Conservation (phyloP, 2,113 vertebrate genomes). For the Gadus macrocephalus region DNA sequence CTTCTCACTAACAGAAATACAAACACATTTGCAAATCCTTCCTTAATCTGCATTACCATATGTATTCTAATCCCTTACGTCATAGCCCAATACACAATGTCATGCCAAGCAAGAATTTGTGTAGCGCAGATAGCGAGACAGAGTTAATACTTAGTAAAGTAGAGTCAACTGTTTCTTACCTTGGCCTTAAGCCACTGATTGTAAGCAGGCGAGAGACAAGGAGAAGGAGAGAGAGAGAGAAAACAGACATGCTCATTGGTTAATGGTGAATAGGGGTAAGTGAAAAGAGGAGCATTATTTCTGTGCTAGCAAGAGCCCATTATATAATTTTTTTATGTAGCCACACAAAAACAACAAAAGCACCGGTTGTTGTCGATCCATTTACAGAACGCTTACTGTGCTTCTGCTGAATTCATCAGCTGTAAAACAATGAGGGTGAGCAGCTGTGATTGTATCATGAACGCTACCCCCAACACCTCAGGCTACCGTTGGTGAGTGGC, state of each 20-base stretch:
- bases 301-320: constrained; percentile 4
- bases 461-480: too few relatives aligned
- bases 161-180: constrained; percentile 85
- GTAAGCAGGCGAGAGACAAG: constrained; percentile 41
- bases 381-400: neutral
- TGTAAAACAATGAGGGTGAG: too few relatives aligned
- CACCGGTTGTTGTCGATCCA: neutral
- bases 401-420: too few relatives aligned
- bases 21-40: too few relatives aligned
- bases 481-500: too few relatives aligned
- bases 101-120: too few relatives aligned
- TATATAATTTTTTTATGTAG: neutral
- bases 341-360: neutral
- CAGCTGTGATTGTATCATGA: too few relatives aligned
- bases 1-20: too few relatives aligned
- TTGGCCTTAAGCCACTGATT: constrained; percentile 99
- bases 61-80: too few relatives aligned
- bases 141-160: constrained; percentile 57
- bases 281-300: neutral
- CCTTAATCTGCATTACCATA: too few relatives aligned
- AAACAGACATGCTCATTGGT: constrained; percentile 66
- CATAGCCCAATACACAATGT: too few relatives aligned
- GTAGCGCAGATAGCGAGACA: neutral
- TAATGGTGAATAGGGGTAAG: constrained; percentile 29
- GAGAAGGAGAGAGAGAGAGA: constrained; percentile 58